Evolutionary conservation across 2,113 vertebrate genomes (phyloP).

Genomic region (Brienomyrus longianalis): DNA sequence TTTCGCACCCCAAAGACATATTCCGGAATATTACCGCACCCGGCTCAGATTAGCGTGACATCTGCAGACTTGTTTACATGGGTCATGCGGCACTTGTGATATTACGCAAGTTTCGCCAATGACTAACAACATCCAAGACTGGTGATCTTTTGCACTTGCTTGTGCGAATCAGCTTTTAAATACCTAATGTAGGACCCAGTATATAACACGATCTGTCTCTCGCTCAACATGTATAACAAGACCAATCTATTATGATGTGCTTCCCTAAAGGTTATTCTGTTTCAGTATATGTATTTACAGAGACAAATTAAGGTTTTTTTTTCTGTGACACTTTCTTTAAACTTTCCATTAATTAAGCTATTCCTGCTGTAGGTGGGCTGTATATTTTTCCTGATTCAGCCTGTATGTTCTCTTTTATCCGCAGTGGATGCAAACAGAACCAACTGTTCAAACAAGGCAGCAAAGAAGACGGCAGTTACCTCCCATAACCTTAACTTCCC

Average conservation of each 20-base stretch:
- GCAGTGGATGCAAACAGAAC: not conserved
- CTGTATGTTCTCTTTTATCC: not conserved
- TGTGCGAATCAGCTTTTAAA: not conserved
- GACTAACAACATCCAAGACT: not conserved
- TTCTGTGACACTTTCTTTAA: not conserved
- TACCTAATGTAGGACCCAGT: not conserved
- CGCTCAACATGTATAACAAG: not conserved
- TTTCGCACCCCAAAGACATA: not conserved
- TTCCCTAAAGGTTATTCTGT: not conserved
- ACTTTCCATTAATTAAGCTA: not conserved
- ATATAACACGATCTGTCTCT: not conserved
- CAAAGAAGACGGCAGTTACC: not conserved
- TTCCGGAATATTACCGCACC: not conserved
- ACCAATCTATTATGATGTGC: not conserved
- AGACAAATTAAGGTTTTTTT: not conserved
- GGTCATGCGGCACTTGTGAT: not conserved
- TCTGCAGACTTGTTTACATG: not conserved
- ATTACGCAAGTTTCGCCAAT: not conserved
- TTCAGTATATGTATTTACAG: not conserved
- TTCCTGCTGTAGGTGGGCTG: not conserved
- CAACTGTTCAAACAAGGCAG: not conserved
- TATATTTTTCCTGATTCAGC: not conserved
- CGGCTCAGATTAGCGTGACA: not conserved
- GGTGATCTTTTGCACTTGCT: not conserved
- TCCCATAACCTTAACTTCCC: not conserved